Evolutionary conservation across 1,140 invertebrate species (phyloP).

Genomic region (Meloidogyne exigua): DNA sequence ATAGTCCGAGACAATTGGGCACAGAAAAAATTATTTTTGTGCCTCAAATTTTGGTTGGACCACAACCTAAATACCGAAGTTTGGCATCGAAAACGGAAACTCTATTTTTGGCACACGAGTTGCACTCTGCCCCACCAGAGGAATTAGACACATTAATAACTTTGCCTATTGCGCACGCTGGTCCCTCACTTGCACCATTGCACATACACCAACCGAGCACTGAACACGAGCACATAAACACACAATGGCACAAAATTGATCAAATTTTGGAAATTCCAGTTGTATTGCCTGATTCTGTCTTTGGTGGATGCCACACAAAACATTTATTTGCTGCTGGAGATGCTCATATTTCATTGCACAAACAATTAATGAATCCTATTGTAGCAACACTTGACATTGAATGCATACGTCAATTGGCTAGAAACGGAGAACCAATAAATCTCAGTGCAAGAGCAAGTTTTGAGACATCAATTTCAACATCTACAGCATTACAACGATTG

Average conservation of each 20-base stretch:
- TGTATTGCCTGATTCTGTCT: constrained; percentile 9
- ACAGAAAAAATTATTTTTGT: constrained; percentile 12
- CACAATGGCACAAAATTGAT: constrained; percentile 24
- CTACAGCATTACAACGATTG: constrained; percentile 28
- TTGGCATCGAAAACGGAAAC: constrained; percentile 31
- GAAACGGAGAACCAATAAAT: constrained; percentile 9
- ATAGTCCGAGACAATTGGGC: neutral
- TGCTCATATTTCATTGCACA: constrained; percentile 2
- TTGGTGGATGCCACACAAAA: constrained; percentile 21
- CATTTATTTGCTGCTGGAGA: constrained; percentile 11
- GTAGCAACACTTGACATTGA: neutral
- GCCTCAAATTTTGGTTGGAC: constrained; percentile 16
- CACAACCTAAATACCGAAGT: constrained; percentile 17
- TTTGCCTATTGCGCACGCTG: constrained; percentile 22
- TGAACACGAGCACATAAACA: constrained; percentile 33
- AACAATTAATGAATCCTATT: constrained; percentile 12
- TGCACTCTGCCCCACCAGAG: constrained; percentile 1
- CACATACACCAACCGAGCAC: constrained; percentile 21
- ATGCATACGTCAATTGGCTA: neutral
- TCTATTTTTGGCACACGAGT: constrained; percentile 11
- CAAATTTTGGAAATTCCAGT: constrained; percentile 30
- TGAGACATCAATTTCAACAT: constrained; percentile 21
- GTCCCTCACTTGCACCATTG: constrained; percentile 16
- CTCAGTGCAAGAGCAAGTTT: constrained; percentile 13
- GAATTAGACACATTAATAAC: neutral